These are phyloP conservation scores for Andrena praecox DNA, from an alignment of 2,888 invertebrate species.

Conservation along the genomic window DNA sequence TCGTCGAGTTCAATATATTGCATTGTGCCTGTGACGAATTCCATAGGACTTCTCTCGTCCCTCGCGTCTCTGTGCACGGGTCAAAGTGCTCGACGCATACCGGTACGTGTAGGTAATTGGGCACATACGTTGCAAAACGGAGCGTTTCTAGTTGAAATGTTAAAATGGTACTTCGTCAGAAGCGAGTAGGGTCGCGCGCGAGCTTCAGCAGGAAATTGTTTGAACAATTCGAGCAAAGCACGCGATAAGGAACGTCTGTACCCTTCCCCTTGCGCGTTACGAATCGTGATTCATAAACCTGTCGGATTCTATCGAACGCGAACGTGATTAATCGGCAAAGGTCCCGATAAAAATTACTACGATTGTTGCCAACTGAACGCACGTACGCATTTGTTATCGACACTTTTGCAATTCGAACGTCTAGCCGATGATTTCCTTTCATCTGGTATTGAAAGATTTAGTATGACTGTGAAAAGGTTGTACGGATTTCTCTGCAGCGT, in stretches of 20 bases:
- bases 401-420: background rate
- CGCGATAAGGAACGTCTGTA: conserved; percentile 44
- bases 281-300: conserved; percentile 63
- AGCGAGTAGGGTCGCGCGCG: no score
- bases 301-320: conserved; percentile 53
- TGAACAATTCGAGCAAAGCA: conserved; percentile 27
- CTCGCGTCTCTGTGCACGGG: background rate
- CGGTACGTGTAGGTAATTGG: conserved; percentile 5
- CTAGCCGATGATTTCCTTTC: background rate
- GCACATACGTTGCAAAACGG: conserved; percentile 6
- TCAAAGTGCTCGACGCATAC: conserved; percentile 10
- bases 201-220: conserved; percentile 26
- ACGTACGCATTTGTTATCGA: conserved; percentile 39
- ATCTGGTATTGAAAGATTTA: background rate
- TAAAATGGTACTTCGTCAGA: background rate
- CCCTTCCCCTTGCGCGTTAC: conserved; percentile 10
- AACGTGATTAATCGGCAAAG: conserved; percentile 61
- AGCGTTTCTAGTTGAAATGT: background rate
- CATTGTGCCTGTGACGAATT: conserved; percentile 12
- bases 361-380: conserved; percentile 24
- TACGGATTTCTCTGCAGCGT: background rate
- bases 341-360: conserved; percentile 42
- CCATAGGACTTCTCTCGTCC: background rate
- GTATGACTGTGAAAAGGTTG: background rate
- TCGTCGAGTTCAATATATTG: background rate